A percentile compares a stretch with the other conserved stretches of the same genome.
Evolutionary conservation across 2,113 vertebrate genomes (phyloP).

Genomic region (human): GRCh38 chr12:127827001-127827500

Average conservation of each 20-base stretch:
- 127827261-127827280: neutral
- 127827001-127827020: too few relatives aligned
- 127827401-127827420: neutral
- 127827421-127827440: neutral
- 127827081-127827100: neutral
- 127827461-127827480: neutral
- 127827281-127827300: neutral
- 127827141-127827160: too few relatives aligned
- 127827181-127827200: neutral
- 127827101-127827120: neutral
- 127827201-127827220: neutral
- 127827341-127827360: fast-evolving
- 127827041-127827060: fast-evolving
- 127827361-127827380: fast-evolving
- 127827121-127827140: neutral
- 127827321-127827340: neutral
- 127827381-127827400: too few relatives aligned
- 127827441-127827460: neutral
- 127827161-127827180: neutral
- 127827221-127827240: neutral
- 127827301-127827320: neutral
- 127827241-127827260: neutral
- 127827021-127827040: fast-evolving
- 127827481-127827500: neutral
- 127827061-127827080: neutral